Evolutionary conservation across 2,797 vertebrate genomes (phyloP), one percentile per base, ranked within the genome.

Genomic region (Clamator glandarius): DNA sequence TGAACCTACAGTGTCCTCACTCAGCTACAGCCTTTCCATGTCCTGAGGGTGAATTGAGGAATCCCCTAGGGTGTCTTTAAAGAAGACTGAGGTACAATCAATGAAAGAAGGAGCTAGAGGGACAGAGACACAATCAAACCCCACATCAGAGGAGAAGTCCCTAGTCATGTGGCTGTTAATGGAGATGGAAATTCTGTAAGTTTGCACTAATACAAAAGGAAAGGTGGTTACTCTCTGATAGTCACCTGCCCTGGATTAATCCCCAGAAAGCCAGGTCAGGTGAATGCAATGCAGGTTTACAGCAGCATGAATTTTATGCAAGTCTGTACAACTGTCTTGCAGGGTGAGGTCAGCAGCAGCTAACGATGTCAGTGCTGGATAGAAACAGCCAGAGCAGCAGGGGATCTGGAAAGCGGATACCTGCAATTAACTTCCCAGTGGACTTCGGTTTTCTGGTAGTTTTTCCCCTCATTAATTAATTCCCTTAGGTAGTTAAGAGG

Each of bases 91-190:
- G 28, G 18, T 20, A 25, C 24, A 58, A 39, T 8, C 52, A 55
- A 3, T 8, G 48, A 36, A 44, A 55, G 69, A 28, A 39, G 39
- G 39, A 39, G 39, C 39, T n/a, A 39, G 41, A 72, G 26, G 17
- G 13, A 35, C 55, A 91, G 42, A 61, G 29, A 26, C 55, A n/a
- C 3, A 14, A 33, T 3, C 13, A 54, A 76, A 58, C 9, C 13
- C n/a, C 12, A 7, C 12, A 39, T 9, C 19, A 67, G 41, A 79
- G 21, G 36, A 46, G 10, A 33, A 29, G 21, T 12, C 17, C 16
- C 67, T 18, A 84, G 36, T 29, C 17, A 11, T 0, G 0, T 12
- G 44, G 8, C 23, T 2, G 0, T 16, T 75, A 66, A 42, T 0
- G 2, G 42, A 68, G 52, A 11, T 39, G 36, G 36, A 74, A 92